Conservation (phyloP, 1,140 invertebrate genomes). For the Luehdorfia chinensis region DNA sequence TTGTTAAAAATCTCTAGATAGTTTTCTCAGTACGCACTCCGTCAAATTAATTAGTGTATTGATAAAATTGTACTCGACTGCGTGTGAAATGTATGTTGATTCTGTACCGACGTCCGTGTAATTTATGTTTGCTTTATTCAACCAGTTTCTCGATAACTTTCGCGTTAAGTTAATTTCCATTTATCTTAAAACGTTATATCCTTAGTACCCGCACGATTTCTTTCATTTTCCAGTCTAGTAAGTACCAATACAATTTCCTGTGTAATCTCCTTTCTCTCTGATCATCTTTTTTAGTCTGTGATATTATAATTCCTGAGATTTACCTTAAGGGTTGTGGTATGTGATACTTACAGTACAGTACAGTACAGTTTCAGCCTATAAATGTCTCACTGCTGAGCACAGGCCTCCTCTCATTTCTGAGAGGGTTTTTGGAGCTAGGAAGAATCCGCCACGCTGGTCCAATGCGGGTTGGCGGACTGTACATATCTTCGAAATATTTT, state of each 20-base stretch:
- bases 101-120: background rate
- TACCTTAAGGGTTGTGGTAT: background rate
- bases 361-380: too few relatives aligned
- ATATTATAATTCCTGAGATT: background rate
- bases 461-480: too few relatives aligned
- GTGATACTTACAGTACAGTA: too few relatives aligned
- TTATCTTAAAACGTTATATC: constrained; percentile 7
- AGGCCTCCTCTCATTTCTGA: too few relatives aligned
- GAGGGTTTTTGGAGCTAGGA: too few relatives aligned
- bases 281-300: background rate
- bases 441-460: too few relatives aligned
- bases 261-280: background rate
- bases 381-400: too few relatives aligned
- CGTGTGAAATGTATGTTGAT: background rate
- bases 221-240: constrained; percentile 10
- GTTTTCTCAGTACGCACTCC: too few relatives aligned
- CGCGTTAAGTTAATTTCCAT: constrained; percentile 4
- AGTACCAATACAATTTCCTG: constrained; percentile 11
- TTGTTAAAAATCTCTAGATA: too few relatives aligned
- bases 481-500: too few relatives aligned
- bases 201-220: constrained; percentile 3
- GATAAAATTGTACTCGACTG: constrained; percentile 6
- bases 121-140: constrained; percentile 9
- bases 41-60: constrained; percentile 14
- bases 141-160: constrained; percentile 8